phyloP scores from a whole-genome alignment of 2,888 invertebrate genomes.

The Xestia c-nigrum region DNA sequence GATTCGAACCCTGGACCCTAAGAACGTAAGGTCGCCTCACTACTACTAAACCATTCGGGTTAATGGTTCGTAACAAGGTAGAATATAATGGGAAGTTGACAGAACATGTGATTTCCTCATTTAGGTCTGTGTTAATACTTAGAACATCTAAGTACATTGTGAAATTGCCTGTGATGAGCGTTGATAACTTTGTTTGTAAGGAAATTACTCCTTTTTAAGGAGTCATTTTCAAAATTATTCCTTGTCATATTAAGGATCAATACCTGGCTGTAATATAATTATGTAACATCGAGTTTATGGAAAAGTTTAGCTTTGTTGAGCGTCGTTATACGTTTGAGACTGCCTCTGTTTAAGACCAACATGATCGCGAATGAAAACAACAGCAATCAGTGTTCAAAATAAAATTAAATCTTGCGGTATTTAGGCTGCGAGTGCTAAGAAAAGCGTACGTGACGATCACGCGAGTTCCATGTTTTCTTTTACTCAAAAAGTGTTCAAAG shows the following conservation, averaged over 20 bases:
- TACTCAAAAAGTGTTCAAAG: no score
- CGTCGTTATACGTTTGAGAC: neutral
- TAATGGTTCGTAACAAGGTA: conserved; percentile 44
- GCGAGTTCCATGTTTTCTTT: no score
- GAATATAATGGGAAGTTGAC: conserved; percentile 10
- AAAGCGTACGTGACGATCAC: no score
- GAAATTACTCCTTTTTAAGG: conserved; percentile 26
- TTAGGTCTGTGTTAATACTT: conserved; percentile 23
- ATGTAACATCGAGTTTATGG: neutral
- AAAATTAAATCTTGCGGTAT: no score
- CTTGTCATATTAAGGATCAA: neutral
- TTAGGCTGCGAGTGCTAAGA: no score
- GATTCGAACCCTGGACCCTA: no score
- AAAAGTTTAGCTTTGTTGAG: neutral
- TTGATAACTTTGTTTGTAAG: conserved; percentile 19
- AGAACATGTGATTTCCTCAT: conserved; percentile 45
- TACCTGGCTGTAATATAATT: neutral
- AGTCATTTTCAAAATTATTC: conserved; percentile 17
- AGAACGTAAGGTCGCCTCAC: no score
- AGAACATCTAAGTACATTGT: neutral
- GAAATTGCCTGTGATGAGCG: conserved; percentile 18
- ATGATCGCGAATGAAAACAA: neutral
- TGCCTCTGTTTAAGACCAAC: neutral
- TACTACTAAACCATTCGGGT: no score
- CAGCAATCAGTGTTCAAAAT: neutral